Conservation (phyloP, 37 sponge, comb jelly and placozoan species). For the Halisarca cf. caerulea region DNA sequence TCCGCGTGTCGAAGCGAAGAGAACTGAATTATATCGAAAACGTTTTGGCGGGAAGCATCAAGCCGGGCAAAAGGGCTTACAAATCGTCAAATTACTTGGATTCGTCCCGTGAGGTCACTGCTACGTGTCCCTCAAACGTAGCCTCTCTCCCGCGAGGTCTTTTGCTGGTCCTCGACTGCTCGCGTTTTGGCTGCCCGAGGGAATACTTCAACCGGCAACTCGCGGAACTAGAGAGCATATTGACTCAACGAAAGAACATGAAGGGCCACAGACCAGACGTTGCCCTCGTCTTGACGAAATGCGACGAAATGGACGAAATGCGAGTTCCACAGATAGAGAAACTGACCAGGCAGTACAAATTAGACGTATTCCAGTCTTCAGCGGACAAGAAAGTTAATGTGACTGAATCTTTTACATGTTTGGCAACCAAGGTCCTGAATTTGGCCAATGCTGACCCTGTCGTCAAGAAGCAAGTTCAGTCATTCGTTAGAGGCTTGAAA, state of each 20-base stretch:
- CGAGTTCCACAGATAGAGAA: conserved; percentile 29
- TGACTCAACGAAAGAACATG: conserved; percentile 27
- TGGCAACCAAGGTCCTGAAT: conserved; percentile 31
- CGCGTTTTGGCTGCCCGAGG: neutral
- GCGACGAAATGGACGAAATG: conserved; percentile 9
- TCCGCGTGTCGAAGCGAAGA: neutral
- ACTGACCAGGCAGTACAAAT: conserved; percentile 28
- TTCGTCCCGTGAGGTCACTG: neutral
- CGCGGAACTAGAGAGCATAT: conserved; percentile 25
- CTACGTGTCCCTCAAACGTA: conserved; percentile 34
- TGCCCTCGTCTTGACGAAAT: conserved; percentile 61
- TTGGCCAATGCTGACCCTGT: neutral
- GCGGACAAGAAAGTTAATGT: conserved; percentile 44
- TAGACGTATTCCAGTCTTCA: conserved; percentile 42
- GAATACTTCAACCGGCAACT: conserved; percentile 47
- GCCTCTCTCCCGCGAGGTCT: conserved; percentile 31
- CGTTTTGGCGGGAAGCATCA: conserved; percentile 3
- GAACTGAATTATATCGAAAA: conserved; percentile 37
- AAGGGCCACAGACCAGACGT: conserved; percentile 28
- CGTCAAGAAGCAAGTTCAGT: neutral
- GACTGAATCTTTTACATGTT: conserved; percentile 18
- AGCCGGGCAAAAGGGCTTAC: conserved; percentile 59
- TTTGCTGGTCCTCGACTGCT: conserved; percentile 54
- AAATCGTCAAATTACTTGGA: conserved; percentile 31
- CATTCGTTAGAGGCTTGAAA: conserved; percentile 26